Base-by-base conservation (phyloP, 1,140 invertebrate genomes). In the Leptinotarsa undecemlineata region DNA sequence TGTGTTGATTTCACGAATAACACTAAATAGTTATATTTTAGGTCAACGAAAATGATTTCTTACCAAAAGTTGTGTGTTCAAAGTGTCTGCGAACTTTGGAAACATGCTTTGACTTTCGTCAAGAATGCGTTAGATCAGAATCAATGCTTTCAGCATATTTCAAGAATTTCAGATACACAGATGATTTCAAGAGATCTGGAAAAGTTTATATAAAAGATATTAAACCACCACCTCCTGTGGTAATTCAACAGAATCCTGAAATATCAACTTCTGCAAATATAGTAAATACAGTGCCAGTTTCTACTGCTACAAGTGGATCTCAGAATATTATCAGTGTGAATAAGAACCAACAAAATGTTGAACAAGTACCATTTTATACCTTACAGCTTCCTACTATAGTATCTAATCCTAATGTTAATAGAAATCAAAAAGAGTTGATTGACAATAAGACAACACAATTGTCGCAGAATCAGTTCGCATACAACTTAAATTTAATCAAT, bases 41-140 rank as follows among this genome's bases (percentile, higher is more conserved):
- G 91, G 87, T 92, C 20, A 85, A 88, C 67, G 91, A 92, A 82
- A 90, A 90, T 78, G 91, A 92, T 83, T 90, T 89, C 14, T 82
- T 92, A 72, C 91, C 91, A 68, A 92, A 92, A 87, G 89, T 90
- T 21, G 87, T 92, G n/a, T 92, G 91, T 79, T 86, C 87, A 5
- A 87, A 88, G 62, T 92, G 91, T 80, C 82, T 91, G 48, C 87
- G 88, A 76, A 90, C 90, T 74, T 78, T 92, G 63, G 91, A 92
- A 70, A 88, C 85, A 51, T 89, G 88, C 69, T 87, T 88, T 77
- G 87, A 88, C 21, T 92, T 92, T 81, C 84, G 90, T 72, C 88
- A 90, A 76, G 88, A 89, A n/a, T 91, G 91, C 76, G 86, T 89
- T 2, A 90, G 87, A 76, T 90, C 91, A 0, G 91, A 92, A 82